Evolutionary conservation across 2,113 vertebrate species (phyloP).

Genomic region (Conger conger): DNA sequence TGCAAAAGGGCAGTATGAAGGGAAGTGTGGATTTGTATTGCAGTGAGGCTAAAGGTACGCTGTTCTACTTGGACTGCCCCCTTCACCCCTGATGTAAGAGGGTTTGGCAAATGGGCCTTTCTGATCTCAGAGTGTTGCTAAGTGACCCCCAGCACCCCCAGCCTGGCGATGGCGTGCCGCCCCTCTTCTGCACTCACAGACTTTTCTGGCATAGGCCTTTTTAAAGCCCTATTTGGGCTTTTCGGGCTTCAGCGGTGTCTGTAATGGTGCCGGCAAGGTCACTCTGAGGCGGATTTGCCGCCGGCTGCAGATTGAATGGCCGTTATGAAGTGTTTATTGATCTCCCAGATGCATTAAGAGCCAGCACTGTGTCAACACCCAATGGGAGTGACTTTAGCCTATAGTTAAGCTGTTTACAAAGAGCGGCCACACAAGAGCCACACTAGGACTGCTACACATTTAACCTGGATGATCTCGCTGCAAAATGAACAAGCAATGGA

Average conservation of each 20-base stretch:
- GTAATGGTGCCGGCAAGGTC: slow-evolving; percentile 23
- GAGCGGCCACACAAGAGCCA: background rate
- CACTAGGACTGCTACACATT: background rate
- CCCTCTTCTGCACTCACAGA: background rate
- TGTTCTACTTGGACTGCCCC: background rate
- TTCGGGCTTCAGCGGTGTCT: background rate
- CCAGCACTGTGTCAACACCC: background rate
- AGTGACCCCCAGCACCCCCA: background rate
- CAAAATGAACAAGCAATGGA: background rate
- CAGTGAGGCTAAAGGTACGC: background rate
- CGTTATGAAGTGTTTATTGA: slow-evolving; percentile 31
- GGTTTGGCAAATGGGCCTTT: too few relatives aligned
- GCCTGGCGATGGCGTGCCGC: background rate
- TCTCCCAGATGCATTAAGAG: slow-evolving; percentile 17
- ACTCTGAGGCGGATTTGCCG: background rate
- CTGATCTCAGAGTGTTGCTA: too few relatives aligned
- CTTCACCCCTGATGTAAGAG: background rate
- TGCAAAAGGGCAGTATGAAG: background rate
- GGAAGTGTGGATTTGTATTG: background rate
- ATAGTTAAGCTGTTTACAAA: background rate
- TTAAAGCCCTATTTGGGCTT: background rate
- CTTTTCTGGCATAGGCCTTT: background rate
- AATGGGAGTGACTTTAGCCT: background rate
- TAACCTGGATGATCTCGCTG: background rate
- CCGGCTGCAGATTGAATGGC: slow-evolving; percentile 12